These are phyloP conservation scores for Ginglymostoma cirratum DNA, from an alignment of 2,113 vertebrate genomes.

Conservation along the genomic window DNA sequence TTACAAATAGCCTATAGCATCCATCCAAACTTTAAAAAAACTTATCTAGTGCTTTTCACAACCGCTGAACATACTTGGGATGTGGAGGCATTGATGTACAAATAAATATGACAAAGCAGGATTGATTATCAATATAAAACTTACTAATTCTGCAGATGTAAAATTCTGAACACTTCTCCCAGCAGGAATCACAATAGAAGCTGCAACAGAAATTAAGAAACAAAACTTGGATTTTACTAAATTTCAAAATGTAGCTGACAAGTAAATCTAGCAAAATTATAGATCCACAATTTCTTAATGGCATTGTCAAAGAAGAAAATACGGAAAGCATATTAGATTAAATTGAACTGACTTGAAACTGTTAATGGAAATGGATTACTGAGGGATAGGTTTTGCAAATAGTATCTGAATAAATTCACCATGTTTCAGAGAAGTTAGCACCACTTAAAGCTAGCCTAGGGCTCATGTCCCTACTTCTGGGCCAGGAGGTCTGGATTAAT, in stretches of 20 bases:
- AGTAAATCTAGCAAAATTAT: background rate
- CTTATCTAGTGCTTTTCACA: no score
- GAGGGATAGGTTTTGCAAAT: background rate
- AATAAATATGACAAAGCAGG: no score
- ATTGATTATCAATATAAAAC: slow-evolving; percentile 45
- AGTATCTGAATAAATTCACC: background rate
- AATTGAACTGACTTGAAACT: background rate
- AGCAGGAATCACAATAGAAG: slow-evolving; percentile 63
- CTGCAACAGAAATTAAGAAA: slow-evolving; percentile 40
- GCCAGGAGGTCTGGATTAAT: background rate
- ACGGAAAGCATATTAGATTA: background rate
- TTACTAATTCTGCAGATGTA: slow-evolving; percentile 61
- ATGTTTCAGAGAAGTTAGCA: no score
- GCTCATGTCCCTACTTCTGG: no score
- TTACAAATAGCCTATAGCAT: no score
- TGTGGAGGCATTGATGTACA: no score
- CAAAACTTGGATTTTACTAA: background rate
- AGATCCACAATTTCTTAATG: background rate
- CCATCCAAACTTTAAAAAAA: no score
- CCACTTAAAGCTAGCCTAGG: no score
- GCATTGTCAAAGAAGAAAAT: background rate
- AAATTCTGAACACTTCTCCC: slow-evolving; percentile 63
- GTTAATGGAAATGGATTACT: background rate
- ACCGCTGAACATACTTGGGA: no score
- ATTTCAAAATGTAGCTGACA: background rate